These are phyloP conservation scores for Rhodinocichla rosea DNA, from an alignment of 2,113 vertebrate genomes.

Conservation along the genomic window DNA sequence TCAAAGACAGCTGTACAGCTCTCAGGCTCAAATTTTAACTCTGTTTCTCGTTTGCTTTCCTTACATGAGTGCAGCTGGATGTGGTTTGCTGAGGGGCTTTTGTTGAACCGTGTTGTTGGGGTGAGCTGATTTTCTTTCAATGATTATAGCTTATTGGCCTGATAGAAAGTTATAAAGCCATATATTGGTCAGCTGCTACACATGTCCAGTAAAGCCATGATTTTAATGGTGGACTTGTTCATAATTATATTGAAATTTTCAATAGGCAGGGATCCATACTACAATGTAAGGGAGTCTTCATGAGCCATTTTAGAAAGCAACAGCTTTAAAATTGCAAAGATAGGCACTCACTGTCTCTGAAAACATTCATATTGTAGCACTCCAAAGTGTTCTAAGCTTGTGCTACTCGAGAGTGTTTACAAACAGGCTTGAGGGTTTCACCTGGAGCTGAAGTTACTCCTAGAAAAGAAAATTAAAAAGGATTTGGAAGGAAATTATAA, in stretches of 20 bases:
- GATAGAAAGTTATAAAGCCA: neutral
- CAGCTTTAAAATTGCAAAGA: neutral
- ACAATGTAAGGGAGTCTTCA: neutral
- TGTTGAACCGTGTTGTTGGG: neutral
- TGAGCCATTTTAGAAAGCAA: neutral
- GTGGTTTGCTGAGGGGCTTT: neutral
- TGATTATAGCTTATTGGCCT: neutral
- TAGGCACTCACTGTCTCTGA: neutral
- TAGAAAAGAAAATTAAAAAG: neutral
- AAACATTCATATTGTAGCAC: neutral
- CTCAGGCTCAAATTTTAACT: neutral
- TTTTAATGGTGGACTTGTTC: neutral
- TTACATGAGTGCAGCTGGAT: neutral
- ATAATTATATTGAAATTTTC: neutral
- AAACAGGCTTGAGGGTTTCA: neutral
- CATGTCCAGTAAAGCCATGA: rapidly evolving
- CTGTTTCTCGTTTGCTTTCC: neutral
- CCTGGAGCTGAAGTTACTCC: neutral
- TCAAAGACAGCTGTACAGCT: neutral
- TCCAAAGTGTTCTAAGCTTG: neutral
- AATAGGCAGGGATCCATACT: neutral
- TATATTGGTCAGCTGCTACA: neutral
- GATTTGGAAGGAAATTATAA: neutral
- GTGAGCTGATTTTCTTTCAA: neutral
- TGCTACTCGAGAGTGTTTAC: neutral